These are phyloP conservation scores for Odontomyia ornata DNA, from an alignment of 2,888 invertebrate species.

Conservation along the genomic window DNA sequence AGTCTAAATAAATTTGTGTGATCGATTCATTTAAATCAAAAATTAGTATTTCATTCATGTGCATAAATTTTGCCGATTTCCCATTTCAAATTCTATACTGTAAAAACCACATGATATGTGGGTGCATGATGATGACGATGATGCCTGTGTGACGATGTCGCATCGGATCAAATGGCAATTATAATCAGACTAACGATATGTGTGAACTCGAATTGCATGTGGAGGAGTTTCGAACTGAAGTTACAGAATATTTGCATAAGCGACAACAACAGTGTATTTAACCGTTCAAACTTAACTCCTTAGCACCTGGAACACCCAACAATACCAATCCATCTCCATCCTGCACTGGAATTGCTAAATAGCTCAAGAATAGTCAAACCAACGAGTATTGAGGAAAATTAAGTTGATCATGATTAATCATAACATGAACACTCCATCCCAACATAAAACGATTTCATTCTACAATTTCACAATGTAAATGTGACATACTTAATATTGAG, in stretches of 20 bases:
- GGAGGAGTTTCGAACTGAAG: neutral
- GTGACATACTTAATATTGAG: slow-evolving; percentile 7
- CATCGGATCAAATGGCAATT: no score
- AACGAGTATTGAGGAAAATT: neutral
- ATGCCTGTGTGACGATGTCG: no score
- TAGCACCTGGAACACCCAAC: no score
- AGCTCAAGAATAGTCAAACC: no score
- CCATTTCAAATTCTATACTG: neutral
- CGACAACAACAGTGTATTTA: neutral
- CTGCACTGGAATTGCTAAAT: no score
- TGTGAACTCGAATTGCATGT: neutral
- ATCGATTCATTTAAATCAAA: neutral
- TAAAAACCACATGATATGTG: no score
- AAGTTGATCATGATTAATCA: slow-evolving; percentile 2
- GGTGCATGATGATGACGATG: no score
- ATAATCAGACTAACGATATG: no score
- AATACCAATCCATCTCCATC: no score
- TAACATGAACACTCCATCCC: neutral
- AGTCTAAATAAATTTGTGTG: neutral
- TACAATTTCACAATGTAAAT: neutral
- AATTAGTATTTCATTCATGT: neutral
- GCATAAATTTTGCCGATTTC: neutral
- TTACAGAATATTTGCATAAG: neutral
- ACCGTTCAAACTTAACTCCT: no score
- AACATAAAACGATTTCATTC: neutral